Percentiles rank a stretch among this genome's conserved stretches.
Evolutionary conservation across 1,140 invertebrate species (phyloP).

Genomic region (Sitophilus oryzae): DNA sequence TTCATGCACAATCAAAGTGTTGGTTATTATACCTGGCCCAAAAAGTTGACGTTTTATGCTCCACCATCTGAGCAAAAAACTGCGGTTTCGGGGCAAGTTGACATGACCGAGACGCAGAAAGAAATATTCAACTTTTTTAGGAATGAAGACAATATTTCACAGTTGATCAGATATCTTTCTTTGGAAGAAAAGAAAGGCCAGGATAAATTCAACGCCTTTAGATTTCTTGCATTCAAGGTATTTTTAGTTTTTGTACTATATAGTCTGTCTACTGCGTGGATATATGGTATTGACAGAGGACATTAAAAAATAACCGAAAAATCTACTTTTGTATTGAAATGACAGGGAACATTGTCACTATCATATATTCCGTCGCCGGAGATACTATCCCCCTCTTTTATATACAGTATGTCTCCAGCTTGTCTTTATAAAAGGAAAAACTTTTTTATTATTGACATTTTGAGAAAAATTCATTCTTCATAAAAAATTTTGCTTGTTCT

Average conservation of each 20-base stretch:
- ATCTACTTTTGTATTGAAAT: too few relatives aligned
- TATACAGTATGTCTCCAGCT: too few relatives aligned
- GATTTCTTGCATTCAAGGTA: constrained; percentile 69
- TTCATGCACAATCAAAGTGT: constrained; percentile 63
- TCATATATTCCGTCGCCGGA: too few relatives aligned
- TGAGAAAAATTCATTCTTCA: too few relatives aligned
- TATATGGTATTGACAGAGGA: too few relatives aligned
- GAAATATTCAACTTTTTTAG: constrained; percentile 66
- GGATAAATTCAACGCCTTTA: constrained; percentile 67
- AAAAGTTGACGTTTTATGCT: constrained; percentile 57
- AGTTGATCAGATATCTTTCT: constrained; percentile 67
- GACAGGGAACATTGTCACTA: too few relatives aligned
- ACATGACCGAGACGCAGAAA: constrained; percentile 44
- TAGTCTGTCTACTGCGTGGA: too few relatives aligned
- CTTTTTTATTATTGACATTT: too few relatives aligned
- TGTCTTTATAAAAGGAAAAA: too few relatives aligned
- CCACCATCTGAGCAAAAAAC: constrained; percentile 56
- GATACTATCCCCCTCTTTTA: too few relatives aligned
- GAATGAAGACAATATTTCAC: constrained; percentile 62
- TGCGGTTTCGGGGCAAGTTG: constrained; percentile 35
- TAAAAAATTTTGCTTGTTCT: too few relatives aligned
- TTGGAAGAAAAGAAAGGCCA: constrained; percentile 83
- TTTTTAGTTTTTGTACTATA: background rate
- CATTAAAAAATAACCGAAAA: too few relatives aligned
- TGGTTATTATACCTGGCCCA: constrained; percentile 82